Conservation (phyloP, 2,113 vertebrate species). For the Cervus canadensis region DNA sequence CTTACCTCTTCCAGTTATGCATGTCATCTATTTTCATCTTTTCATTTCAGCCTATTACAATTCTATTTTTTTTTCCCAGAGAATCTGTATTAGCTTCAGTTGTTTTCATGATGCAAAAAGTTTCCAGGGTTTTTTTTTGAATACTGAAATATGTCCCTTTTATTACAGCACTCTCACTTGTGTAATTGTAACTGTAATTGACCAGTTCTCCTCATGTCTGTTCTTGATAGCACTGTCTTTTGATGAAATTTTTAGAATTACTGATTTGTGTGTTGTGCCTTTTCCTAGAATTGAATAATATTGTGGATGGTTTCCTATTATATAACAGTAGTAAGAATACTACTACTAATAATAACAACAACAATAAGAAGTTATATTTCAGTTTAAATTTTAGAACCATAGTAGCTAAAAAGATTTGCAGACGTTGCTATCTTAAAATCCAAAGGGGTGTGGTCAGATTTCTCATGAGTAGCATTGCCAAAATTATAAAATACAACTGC, state of each 20-base stretch:
- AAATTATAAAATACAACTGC: background rate
- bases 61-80: background rate
- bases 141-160: background rate
- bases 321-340: background rate
- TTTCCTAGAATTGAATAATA: background rate
- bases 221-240: background rate
- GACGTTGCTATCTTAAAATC: background rate
- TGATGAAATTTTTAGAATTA: background rate
- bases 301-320: background rate
- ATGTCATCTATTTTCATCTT: background rate
- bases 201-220: accelerated
- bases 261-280: background rate
- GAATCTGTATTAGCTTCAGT: background rate
- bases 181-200: accelerated
- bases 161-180: background rate
- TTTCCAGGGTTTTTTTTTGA: background rate
- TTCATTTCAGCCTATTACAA: background rate
- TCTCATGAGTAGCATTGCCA: background rate
- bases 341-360: background rate
- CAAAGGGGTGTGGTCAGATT: background rate
- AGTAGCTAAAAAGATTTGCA: background rate
- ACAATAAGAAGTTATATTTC: background rate
- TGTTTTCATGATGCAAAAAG: background rate
- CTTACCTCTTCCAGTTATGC: background rate
- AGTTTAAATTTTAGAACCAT: background rate